phyloP scores from a whole-genome alignment of 2,113 vertebrate species.

The Vombatus ursinus region DNA sequence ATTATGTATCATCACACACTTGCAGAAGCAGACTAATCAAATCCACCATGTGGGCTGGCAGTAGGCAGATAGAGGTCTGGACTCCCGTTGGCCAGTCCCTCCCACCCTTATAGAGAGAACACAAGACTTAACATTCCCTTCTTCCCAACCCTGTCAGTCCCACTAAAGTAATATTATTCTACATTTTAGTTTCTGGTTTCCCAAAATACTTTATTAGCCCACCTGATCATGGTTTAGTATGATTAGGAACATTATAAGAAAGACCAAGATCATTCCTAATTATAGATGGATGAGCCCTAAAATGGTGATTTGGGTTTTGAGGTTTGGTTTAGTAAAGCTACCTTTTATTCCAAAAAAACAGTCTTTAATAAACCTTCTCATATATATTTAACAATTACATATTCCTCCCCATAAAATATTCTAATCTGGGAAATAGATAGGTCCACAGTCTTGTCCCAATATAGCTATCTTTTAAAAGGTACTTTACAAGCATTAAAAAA shows the following conservation, averaged over 20 bases:
- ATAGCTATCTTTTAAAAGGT: not conserved
- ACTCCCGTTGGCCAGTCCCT: not conserved
- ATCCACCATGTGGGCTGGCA: not conserved
- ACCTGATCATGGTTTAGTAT: not conserved
- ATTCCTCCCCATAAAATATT: not conserved
- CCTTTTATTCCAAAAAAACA: constrained; percentile 2
- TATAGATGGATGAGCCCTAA: not conserved
- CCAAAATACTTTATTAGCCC: not conserved
- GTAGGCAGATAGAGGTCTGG: not conserved
- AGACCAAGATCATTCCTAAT: not conserved
- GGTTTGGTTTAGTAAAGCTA: not conserved
- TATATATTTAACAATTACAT: not conserved
- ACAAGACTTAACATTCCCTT: not conserved
- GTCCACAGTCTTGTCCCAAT: not conserved
- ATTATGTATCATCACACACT: not conserved
- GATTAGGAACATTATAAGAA: not conserved
- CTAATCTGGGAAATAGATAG: not conserved
- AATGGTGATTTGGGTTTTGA: not conserved
- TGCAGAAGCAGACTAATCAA: not conserved
- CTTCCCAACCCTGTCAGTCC: not conserved
- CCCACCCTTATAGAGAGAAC: not conserved
- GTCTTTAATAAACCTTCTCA: not conserved
- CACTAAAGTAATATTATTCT: not conserved
- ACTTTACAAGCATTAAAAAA: not conserved
- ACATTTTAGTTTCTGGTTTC: constrained; percentile 7